Evolutionary conservation across 2,113 vertebrate genomes (phyloP), one percentile per base, ranked within the genome.

Genomic region (Eretmochelys imbricata): DNA sequence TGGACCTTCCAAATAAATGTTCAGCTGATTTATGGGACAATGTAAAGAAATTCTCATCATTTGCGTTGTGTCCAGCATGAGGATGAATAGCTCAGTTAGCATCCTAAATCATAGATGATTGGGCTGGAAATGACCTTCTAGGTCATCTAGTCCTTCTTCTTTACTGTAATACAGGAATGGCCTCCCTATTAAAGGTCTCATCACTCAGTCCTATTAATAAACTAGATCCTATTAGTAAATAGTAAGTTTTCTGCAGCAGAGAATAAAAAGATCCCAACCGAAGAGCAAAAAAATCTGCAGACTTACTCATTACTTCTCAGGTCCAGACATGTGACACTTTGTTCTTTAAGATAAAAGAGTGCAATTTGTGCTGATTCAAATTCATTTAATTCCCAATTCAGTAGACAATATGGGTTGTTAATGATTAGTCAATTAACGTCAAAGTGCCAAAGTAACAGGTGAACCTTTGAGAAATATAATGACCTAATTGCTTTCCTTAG

Each of bases 401-500:
- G 72, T 79, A 88, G 48, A 69, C 65, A 91, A 89, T 84, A 88
- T 87, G 50, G 19, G 89, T 42, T 84, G 54, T 62, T 93, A 93
- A 89, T 38, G 55, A 84, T 91, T 93, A 94, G 84, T 90, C 81
- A 88, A 53, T 84, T 88, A 94, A 87, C 54, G 10, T 75, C 72
- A 22, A 80, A 82, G 82, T 80, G 42, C 51, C 82, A 59, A 59
- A 79, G 72, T 57, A 93, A 89, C 72, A 55, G 54, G 88, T 62
- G 89, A 94, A 93, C 16, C 78, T 89, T 57, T 79, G 48, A 93
- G 78, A 85, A 90, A 75, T 84, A 86, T 9, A 65, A 79, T 65
- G 81, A 91, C 50, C 22, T 86, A 82, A 93, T 38, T 89, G 80
- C 25, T 89, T 91, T 88, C 80, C 85, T 55, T 17, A 75, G 83